A percentile compares a stretch with the other conserved stretches of the same genome.
phyloP scores from a whole-genome alignment of 2,888 invertebrate genomes.

The Ernsta delagoae region DNA sequence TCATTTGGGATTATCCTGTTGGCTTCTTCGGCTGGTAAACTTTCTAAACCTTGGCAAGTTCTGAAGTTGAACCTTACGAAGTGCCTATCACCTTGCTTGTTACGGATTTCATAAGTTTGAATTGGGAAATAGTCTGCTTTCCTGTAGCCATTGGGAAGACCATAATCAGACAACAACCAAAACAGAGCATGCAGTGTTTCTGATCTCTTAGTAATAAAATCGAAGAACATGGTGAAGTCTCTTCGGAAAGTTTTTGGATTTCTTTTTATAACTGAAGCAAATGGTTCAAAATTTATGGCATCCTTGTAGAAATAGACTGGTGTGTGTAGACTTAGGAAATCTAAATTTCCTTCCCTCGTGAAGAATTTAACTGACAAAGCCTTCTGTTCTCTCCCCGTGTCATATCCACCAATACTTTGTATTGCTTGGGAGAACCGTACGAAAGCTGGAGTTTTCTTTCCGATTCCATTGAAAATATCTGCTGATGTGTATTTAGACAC shows the following conservation, averaged over 20 bases:
- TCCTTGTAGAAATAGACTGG: conserved; percentile 95
- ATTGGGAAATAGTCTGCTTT: conserved; percentile 96
- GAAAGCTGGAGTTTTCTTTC: conserved; percentile 90
- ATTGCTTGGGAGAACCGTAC: conserved; percentile 91
- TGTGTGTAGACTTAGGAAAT: conserved; percentile 93
- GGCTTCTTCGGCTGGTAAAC: conserved; percentile 87
- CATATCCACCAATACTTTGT: conserved; percentile 93
- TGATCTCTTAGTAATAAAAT: conserved; percentile 92
- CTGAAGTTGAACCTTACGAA: conserved; percentile 96
- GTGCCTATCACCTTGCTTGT: conserved; percentile 87
- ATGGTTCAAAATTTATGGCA: conserved; percentile 92
- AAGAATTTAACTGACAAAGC: conserved; percentile 96
- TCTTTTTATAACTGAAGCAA: conserved; percentile 95
- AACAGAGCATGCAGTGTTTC: conserved; percentile 91
- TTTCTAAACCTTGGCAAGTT: conserved; percentile 94
- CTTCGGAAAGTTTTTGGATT: conserved; percentile 94
- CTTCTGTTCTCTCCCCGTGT: conserved; percentile 92
- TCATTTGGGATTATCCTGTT: conserved; percentile 87
- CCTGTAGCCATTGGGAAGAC: conserved; percentile 94
- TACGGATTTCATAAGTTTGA: conserved; percentile 95
- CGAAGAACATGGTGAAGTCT: conserved; percentile 95
- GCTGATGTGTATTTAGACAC: conserved; percentile 90
- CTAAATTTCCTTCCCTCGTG: conserved; percentile 94
- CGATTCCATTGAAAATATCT: conserved; percentile 88
- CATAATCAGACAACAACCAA: conserved; percentile 93